Evolutionary conservation across 2,113 vertebrate species (phyloP).

Genomic region (Mustela nigripes): DNA sequence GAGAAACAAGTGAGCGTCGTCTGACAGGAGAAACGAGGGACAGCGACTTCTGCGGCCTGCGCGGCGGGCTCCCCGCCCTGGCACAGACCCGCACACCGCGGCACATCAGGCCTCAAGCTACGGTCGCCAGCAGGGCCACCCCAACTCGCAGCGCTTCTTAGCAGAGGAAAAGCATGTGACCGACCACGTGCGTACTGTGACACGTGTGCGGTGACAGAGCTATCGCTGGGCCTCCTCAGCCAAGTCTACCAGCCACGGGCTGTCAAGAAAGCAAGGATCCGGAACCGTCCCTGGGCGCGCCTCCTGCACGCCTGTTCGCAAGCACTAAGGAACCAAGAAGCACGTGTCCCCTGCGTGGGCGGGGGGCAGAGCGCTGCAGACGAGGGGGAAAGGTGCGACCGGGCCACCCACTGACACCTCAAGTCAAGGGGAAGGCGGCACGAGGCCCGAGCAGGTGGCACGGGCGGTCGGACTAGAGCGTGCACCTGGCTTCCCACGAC

Average conservation of each 20-base stretch:
- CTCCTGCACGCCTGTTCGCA: neutral
- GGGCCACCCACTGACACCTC: neutral
- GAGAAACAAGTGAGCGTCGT: constrained; percentile 2
- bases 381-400: neutral
- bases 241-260: neutral
- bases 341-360: fast-evolving
- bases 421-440: fast-evolving
- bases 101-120: neutral
- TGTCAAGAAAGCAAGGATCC: fast-evolving
- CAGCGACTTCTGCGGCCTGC: fast-evolving
- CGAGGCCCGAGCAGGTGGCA: neutral
- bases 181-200: fast-evolving
- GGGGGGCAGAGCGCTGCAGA: fast-evolving
- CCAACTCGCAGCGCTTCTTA: too few relatives aligned
- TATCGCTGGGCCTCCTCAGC: neutral
- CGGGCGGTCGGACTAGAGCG: neutral
- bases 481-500: fast-evolving
- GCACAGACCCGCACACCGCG: fast-evolving
- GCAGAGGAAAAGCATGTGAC: neutral
- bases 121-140: neutral
- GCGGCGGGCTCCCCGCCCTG: fast-evolving
- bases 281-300: neutral
- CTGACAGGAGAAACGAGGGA: neutral
- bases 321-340: neutral
- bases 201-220: neutral